Percentiles rank a stretch among this genome's conserved stretches.
Evolutionary conservation across 2,113 vertebrate genomes (phyloP).

Genomic region (Pituophis catenifer): DNA sequence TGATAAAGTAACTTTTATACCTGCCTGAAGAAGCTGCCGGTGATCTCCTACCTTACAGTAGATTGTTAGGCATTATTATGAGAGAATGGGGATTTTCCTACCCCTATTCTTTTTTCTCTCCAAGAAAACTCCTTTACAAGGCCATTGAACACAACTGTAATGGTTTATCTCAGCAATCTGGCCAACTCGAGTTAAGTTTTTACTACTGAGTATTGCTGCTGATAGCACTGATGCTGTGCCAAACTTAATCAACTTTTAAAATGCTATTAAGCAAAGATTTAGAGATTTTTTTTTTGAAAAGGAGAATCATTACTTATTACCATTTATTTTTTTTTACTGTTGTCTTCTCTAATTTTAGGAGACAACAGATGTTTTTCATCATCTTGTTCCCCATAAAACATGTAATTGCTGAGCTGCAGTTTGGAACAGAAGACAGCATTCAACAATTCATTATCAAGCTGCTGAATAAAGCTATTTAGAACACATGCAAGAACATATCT

Average conservation of each 20-base stretch:
- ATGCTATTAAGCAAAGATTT: background rate
- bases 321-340: conserved; percentile 15
- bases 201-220: background rate
- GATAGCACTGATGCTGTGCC: background rate
- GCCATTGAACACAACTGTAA: background rate
- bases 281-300: background rate
- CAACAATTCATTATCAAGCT: conserved; percentile 27
- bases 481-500: conserved; percentile 26
- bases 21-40: background rate
- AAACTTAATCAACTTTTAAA: background rate
- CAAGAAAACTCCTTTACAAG: background rate
- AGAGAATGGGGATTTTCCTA: background rate
- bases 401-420: conserved; percentile 43
- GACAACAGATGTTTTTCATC: conserved; percentile 36
- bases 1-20: background rate
- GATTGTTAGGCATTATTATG: background rate
- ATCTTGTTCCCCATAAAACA: conserved; percentile 16
- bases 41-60: background rate
- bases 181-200: background rate
- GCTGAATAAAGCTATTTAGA: conserved; percentile 25
- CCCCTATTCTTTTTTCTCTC: background rate
- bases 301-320: conserved; percentile 13
- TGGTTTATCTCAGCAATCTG: background rate
- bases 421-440: conserved; percentile 38
- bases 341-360: background rate